Evolutionary conservation across 2,888 invertebrate species (phyloP).

Genomic region (Plebejus argus): DNA sequence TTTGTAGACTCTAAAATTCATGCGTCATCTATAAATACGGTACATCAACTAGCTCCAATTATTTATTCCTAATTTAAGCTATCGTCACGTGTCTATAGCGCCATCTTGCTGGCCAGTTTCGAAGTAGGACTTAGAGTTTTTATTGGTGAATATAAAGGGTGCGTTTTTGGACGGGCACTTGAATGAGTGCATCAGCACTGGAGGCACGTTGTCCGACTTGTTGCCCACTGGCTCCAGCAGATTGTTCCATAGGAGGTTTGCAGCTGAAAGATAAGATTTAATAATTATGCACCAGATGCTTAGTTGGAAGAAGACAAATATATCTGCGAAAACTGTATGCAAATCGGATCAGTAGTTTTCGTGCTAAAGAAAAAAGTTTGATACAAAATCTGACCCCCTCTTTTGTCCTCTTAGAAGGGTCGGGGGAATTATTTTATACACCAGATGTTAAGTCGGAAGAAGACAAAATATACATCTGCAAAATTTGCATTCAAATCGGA

Average conservation of each 20-base stretch:
- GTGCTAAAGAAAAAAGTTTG: too few species aligned
- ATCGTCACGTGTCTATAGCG: constrained; percentile 48
- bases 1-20: not conserved
- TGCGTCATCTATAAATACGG: not conserved
- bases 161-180: constrained; percentile 79
- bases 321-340: too few species aligned
- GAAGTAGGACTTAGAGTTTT: constrained; percentile 68
- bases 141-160: constrained; percentile 85
- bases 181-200: constrained; percentile 81
- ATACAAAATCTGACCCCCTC: too few species aligned
- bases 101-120: constrained; percentile 60
- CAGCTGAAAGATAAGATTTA: constrained; percentile 69
- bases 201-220: constrained; percentile 80
- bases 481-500: too few species aligned
- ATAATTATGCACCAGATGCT: too few species aligned
- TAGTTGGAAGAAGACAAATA: too few species aligned
- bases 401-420: too few species aligned
- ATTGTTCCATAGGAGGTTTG: constrained; percentile 88
- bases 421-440: too few species aligned
- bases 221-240: constrained; percentile 85
- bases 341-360: too few species aligned
- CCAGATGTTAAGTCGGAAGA: too few species aligned
- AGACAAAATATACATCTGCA: too few species aligned
- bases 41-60: not conserved
- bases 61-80: constrained; percentile 4